These are phyloP conservation scores for Accipiter virgatus DNA, from an alignment of 2,113 vertebrate species.

Conservation along the genomic window DNA sequence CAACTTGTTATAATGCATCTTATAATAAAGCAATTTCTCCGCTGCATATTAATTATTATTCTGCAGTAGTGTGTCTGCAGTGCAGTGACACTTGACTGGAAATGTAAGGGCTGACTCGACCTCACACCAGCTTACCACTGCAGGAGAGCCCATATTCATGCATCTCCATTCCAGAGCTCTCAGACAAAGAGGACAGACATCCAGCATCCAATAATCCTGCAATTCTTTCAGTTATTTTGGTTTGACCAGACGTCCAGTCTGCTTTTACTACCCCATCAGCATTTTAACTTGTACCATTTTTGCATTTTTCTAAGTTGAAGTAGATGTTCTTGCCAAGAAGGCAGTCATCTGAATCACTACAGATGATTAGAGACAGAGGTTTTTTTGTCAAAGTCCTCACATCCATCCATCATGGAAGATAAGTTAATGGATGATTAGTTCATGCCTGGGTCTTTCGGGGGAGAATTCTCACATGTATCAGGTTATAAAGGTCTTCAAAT, in stretches of 20 bases:
- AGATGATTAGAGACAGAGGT: neutral
- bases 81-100: neutral
- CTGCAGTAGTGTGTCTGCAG: neutral
- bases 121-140: neutral
- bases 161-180: neutral
- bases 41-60: neutral
- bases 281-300: neutral
- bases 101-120: neutral
- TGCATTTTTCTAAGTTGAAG: neutral
- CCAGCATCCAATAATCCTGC: neutral
- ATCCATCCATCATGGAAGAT: neutral
- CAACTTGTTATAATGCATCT: neutral
- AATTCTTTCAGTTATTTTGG: neutral
- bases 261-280: neutral
- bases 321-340: neutral
- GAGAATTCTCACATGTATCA: neutral
- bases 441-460: neutral
- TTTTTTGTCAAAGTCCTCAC: neutral
- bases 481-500: neutral
- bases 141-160: neutral
- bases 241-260: neutral
- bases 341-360: neutral
- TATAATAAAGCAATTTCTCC: slow-evolving; percentile 23
- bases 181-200: neutral
- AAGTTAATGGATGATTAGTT: neutral